These are phyloP conservation scores for Galerucella nymphaeae DNA, from an alignment of 2,888 invertebrate species.

Conservation along the genomic window DNA sequence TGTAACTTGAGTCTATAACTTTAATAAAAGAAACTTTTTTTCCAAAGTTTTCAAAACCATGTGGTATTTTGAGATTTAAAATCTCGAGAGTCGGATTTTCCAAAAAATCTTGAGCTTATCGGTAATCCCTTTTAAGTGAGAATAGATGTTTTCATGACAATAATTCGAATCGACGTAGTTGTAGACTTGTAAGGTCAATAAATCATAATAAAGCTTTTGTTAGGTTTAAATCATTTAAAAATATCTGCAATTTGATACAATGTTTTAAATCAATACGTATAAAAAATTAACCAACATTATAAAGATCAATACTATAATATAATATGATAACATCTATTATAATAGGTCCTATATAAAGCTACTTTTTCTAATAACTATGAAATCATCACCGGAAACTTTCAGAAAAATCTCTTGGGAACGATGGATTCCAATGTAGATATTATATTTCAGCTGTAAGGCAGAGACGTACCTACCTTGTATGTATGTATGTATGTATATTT, in stretches of 20 bases:
- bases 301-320: too few relatives aligned
- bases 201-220: background rate
- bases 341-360: background rate
- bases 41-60: background rate
- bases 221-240: too few relatives aligned
- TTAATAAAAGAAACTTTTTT: too few relatives aligned
- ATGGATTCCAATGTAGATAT: conserved; percentile 3
- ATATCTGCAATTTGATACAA: too few relatives aligned
- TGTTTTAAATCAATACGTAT: too few relatives aligned
- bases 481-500: too few relatives aligned
- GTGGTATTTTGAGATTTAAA: background rate
- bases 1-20: too few relatives aligned
- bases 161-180: background rate
- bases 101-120: background rate
- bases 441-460: conserved; percentile 8
- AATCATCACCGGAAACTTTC: background rate
- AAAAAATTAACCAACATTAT: too few relatives aligned
- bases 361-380: conserved; percentile 3
- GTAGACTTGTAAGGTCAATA: background rate
- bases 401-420: conserved; percentile 2
- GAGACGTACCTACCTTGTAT: too few relatives aligned
- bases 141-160: background rate
- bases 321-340: too few relatives aligned
- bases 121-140: background rate
- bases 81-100: background rate